These are phyloP conservation scores for Chromobotia macracanthus DNA, from an alignment of 2,797 vertebrate species.

Conservation along the genomic window DNA sequence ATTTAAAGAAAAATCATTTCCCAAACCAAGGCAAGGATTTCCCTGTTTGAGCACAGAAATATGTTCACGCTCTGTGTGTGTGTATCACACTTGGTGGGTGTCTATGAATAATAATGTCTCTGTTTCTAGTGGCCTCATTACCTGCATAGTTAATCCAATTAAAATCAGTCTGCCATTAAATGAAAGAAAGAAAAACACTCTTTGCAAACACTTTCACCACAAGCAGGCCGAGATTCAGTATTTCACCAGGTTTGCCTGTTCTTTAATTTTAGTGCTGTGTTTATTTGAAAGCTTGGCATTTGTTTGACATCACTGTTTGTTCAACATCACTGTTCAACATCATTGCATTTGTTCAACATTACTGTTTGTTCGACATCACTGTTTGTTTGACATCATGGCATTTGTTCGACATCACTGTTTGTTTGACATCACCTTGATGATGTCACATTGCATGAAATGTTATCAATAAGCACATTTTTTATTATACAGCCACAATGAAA, in stretches of 20 bases:
- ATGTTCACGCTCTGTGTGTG: neutral
- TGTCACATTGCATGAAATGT: no score
- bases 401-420: no score
- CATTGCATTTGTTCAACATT: no score
- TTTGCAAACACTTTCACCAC: slow-evolving; percentile 9
- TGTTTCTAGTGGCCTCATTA: slow-evolving; percentile 42
- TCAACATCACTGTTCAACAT: no score
- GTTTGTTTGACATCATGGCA: no score
- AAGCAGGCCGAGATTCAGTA: slow-evolving; percentile 53
- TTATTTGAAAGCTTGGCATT: neutral
- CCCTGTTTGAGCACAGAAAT: neutral
- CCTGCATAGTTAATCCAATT: slow-evolving; percentile 56
- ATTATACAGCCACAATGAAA: neutral
- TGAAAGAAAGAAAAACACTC: slow-evolving; percentile 43
- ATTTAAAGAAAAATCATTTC: neutral
- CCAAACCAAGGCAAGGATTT: slow-evolving; percentile 4
- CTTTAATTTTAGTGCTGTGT: neutral
- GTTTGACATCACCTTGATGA: no score
- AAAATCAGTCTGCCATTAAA: slow-evolving; percentile 58
- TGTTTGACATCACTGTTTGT: no score
- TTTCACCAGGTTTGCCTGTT: slow-evolving; percentile 23
- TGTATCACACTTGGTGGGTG: slow-evolving; percentile 21
- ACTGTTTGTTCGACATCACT: no score
- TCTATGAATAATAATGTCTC: slow-evolving; percentile 40
- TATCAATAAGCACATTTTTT: no score